phyloP scores from a whole-genome alignment of 2,797 vertebrate species.

The Coendou prehensilis region DNA sequence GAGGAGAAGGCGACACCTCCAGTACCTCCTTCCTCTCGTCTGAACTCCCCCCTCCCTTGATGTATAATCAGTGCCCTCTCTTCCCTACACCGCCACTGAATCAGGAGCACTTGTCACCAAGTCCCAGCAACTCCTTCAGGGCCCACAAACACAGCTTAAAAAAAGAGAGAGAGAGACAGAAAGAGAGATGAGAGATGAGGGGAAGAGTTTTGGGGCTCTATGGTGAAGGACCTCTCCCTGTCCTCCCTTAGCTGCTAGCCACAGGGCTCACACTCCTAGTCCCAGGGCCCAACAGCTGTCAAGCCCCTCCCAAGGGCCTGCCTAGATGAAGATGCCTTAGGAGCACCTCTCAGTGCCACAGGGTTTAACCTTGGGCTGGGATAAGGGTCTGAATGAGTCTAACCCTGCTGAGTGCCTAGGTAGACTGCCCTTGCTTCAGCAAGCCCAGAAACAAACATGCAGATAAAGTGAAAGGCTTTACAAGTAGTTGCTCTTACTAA shows the following conservation, averaged over 20 bases:
- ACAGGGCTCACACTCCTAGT: too few relatives aligned
- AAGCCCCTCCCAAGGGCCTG: background rate
- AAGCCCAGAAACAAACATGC: background rate
- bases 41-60: background rate
- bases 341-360: background rate
- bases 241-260: background rate
- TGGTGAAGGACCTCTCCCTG: background rate
- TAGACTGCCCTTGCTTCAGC: background rate
- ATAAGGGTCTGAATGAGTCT: background rate
- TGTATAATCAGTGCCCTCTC: background rate
- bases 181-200: background rate
- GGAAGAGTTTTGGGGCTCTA: background rate
- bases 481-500: background rate
- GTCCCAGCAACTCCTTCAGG: background rate
- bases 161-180: background rate
- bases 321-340: background rate
- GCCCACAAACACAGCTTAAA: background rate
- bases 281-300: background rate
- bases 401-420: background rate
- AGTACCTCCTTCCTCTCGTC: background rate
- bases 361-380: background rate
- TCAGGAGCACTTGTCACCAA: conserved; percentile 29
- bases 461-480: background rate
- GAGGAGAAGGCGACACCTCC: background rate
- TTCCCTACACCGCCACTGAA: background rate